A percentile compares a stretch with the other conserved stretches of the same genome.
phyloP scores from a whole-genome alignment of 2,113 vertebrate species.

The Tupaia tana region DNA sequence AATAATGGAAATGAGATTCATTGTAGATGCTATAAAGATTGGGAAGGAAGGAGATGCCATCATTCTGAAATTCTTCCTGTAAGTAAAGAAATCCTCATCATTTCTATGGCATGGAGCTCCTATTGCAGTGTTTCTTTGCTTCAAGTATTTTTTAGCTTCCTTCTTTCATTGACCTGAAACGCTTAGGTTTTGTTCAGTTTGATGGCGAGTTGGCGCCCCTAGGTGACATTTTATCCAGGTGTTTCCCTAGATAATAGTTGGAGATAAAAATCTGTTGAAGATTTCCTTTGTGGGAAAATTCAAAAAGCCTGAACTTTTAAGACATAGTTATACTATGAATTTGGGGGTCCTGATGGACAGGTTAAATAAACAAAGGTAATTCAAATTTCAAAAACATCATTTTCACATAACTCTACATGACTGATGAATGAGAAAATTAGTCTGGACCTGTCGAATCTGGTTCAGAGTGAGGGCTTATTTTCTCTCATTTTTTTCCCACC shows the following conservation, averaged over 20 bases:
- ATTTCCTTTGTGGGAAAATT: conserved; percentile 52
- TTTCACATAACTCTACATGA: neutral
- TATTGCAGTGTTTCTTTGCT: neutral
- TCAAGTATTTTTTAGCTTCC: neutral
- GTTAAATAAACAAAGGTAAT: conserved; percentile 52
- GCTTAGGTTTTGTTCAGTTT: neutral
- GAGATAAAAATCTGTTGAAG: conserved; percentile 21
- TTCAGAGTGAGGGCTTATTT: neutral
- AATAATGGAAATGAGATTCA: neutral
- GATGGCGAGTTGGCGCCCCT: neutral
- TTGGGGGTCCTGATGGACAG: conserved; percentile 1
- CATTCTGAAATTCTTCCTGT: neutral
- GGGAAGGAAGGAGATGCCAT: neutral
- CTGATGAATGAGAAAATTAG: conserved; percentile 34
- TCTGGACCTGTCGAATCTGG: neutral
- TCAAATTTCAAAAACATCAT: conserved; percentile 28
- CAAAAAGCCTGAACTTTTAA: conserved; percentile 22
- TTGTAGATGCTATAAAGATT: neutral
- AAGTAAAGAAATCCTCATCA: neutral
- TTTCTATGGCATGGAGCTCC: neutral
- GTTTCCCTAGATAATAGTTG: neutral
- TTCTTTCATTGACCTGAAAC: neutral
- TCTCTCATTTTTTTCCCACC: neutral
- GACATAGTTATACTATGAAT: conserved; percentile 7
- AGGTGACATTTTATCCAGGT: conserved; percentile 14